These are phyloP conservation scores for Heteromyza rotundicornis DNA, from an alignment of 2,888 invertebrate genomes.

Conservation along the genomic window DNA sequence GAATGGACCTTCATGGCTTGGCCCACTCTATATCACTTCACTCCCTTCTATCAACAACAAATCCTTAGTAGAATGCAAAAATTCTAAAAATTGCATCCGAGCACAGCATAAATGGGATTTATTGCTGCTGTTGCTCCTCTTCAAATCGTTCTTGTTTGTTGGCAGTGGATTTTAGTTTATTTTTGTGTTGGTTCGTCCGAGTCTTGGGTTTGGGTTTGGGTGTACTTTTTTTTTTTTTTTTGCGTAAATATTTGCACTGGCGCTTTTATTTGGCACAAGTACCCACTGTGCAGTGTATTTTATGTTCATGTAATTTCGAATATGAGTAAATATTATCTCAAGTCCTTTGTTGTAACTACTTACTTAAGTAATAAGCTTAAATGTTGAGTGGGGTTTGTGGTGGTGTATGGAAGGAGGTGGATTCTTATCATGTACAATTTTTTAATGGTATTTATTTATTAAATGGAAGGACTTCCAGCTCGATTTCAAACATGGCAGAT, in stretches of 20 bases:
- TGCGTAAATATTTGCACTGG: slow-evolving; percentile 3
- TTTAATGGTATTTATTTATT: no score
- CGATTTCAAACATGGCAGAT: no score
- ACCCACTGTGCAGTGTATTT: no score
- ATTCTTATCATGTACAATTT: no score
- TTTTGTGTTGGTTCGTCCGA: neutral
- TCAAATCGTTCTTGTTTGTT: neutral
- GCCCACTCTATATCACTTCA: no score
- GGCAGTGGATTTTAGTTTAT: slow-evolving; percentile 5
- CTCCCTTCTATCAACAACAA: neutral
- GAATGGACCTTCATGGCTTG: neutral
- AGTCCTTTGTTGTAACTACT: slow-evolving; percentile 1
- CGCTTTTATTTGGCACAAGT: neutral
- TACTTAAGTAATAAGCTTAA: slow-evolving; percentile 3
- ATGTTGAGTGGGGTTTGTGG: no score
- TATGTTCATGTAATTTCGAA: neutral
- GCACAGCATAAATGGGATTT: slow-evolving; percentile 3
- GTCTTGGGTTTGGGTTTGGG: neutral
- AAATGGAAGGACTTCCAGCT: no score
- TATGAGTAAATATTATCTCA: neutral
- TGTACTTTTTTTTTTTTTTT: no score
- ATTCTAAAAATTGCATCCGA: slow-evolving; percentile 5
- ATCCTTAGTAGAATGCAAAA: neutral
- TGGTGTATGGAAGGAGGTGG: no score
- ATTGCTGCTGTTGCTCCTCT: neutral